Base-by-base conservation (phyloP, 37 sponge, comb jelly and placozoan genomes). In the Theonella swinhoei region DNA sequence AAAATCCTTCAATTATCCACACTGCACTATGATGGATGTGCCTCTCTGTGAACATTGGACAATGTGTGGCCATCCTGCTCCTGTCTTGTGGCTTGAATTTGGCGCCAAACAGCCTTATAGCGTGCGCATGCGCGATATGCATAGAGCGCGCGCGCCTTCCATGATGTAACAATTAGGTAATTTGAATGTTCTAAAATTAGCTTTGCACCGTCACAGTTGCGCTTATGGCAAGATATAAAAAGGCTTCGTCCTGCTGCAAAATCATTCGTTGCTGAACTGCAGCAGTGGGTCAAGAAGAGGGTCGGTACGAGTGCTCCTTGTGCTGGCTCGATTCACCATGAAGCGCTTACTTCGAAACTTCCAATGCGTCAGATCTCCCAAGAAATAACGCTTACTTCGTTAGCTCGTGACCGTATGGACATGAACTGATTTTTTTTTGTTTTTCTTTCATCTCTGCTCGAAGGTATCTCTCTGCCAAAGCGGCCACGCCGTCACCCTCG, bases 401-500 rank as follows among this genome's bases (percentile, higher is more conserved):
- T 8, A 24, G 68, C 7, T 30, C 7, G 31, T 30, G 68, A 30
- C 68, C 31, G 31, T 66, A 30, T 66, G 31, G 68, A 8, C 68
- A 30, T n/a, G 31, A 66, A 9, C 68, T 63, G 74, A 62, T 28
- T 11, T 28, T 36, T 58, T 38, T 39, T 25, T n/a, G n/a, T n/a
- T 41, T 24, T 33, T 63, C 24, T 64, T 33, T 39, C 14, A 22
- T 71, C 70, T 77, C 42, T 71, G 85, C 43, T 59, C 60, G 70
- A 85, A 58, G 85, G 78, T 40, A 22, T 17, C 40, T 74, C 62
- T 71, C 69, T 32, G 36, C 80, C 63, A 86, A 63, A 87, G 87
- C 87, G 87, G 62, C 87, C 87, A 87, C 87, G 87, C 87, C 2
- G 23, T 87, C 80, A 87, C 87, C 79, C 87, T 28, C 63, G 87